These are phyloP conservation scores for Stenchaetothrips biformis DNA, from an alignment of 2,888 invertebrate species.

Conservation along the genomic window DNA sequence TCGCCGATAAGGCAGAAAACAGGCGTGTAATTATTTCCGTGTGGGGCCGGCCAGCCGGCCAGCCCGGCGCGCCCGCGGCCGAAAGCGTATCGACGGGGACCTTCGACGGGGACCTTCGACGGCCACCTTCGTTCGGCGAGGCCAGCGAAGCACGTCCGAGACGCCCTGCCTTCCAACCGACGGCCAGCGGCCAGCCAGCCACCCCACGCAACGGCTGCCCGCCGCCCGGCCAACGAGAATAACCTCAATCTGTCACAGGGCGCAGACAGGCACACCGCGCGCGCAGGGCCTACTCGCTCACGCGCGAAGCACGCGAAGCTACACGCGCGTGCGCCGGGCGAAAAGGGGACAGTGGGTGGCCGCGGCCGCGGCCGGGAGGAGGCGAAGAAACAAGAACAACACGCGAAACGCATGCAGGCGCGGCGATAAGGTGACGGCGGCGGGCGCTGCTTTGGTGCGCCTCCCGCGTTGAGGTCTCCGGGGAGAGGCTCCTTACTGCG, in stretches of 20 bases:
- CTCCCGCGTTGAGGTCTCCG: neutral
- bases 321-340: neutral
- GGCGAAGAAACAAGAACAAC: neutral
- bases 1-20: conserved; percentile 10
- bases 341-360: neutral
- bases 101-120: neutral
- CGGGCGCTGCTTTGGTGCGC: neutral
- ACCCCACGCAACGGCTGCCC: neutral
- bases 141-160: neutral
- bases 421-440: neutral
- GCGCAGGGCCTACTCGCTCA: neutral
- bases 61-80: neutral
- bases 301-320: neutral
- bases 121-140: neutral
- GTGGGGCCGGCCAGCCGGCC: neutral
- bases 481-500: too few species aligned
- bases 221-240: neutral
- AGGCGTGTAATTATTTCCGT: conserved; percentile 8
- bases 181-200: neutral
- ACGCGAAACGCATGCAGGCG: too few species aligned
- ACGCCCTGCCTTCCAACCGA: neutral
- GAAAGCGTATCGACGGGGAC: neutral
- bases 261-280: neutral
- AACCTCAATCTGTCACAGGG: neutral
- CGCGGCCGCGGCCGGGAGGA: neutral